Evolutionary conservation across 2,113 vertebrate species (phyloP), one percentile per base, ranked within the genome.

Genomic region (Oncorhynchus masou): DNA sequence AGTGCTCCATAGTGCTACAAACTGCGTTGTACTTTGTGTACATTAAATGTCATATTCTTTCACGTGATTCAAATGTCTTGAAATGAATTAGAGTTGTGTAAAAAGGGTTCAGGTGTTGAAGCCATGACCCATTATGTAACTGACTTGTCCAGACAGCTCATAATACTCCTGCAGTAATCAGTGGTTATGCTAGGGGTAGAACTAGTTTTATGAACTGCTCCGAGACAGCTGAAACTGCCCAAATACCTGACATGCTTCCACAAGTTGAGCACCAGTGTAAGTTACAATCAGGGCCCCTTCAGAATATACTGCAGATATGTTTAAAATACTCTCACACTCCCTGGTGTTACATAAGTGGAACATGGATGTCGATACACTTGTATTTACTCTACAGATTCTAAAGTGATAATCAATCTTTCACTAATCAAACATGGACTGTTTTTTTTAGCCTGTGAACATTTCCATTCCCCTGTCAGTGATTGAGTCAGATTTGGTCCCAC

Each of bases 191-290:
- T 57, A 3, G 73, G 80, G 81, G n/a, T 92, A 92, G 90, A 94
- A 94, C 94, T 94, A 93, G 93, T 89, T 88, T 88, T 70, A 89
- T 82, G 85, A 75, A 82, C 9, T 11, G 9, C 39, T 45, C 39
- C 2, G 39, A 45, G 39, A 45, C 89, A 87, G 91, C 89, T 94
- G 88, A 87, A 83, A 87, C 90, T 90, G 89, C 89, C 87, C 84
- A 84, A 86, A 90, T 91, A 86, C 73, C 88, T 90, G 85, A 90
- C 89, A 74, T 88, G 88, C 83, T 89, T 90, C 80, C 78, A 88
- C 88, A 88, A 83, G 92, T 85, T 75, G 64, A 70, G 83, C 79
- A 81, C 86, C 71, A 82, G 87, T 79, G 77, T 88, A 87, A 87
- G 85, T 81, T 71, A 68, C 51, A 74, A 65, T 25, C 16, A 54